Base-by-base conservation (phyloP, 2,888 invertebrate species). In the Flabesymbios commensalis region DNA sequence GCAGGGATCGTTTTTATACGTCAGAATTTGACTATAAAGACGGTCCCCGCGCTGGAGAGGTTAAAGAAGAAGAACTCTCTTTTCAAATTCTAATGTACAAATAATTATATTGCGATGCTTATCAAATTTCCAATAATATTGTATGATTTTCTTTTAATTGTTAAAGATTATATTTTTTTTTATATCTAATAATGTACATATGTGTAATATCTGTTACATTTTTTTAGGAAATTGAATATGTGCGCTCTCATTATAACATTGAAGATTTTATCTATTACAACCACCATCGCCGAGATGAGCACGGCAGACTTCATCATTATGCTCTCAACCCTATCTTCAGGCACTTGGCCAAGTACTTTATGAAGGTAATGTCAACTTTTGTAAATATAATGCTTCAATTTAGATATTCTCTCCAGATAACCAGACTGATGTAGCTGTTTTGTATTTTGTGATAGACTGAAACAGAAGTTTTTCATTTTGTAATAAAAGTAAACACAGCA, bases 211-310 rank as follows among this genome's bases (percentile, higher is more conserved):
- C n/a, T n/a, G n/a, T n/a, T n/a, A n/a, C n/a, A n/a, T 67, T 64
- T 29, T 22, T 32, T 47, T 67, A 81, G 80, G 77, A 83, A 59
- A 82, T 83, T 49, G 82, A 83, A 63, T 82, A 80, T 67, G 78
- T 83, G 28, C 71, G 83, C 10, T 80, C 83, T 3, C 83, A 83
- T 68, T 83, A 82, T 73, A 80, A 83, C 69, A 80, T 83, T 32
- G 83, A 83, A 67, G 81, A 83, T 65, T 83, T 82, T 64, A 79
- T 83, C 59, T 81, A 82, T 73, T 83, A 72, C 73, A 80, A 81
- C 69, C 82, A 83, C 59, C 83, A 83, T 67, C 72, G 72, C 47
- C 68, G 82, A 45, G 69, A 74, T 19, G 81, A 83, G 49, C 83
- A 83, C 69, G 80, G 75, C 2, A 78, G 80, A 58, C 74, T 83